Base-by-base conservation (phyloP, 2,113 vertebrate genomes). In the Dromiciops gliroides region DNA sequence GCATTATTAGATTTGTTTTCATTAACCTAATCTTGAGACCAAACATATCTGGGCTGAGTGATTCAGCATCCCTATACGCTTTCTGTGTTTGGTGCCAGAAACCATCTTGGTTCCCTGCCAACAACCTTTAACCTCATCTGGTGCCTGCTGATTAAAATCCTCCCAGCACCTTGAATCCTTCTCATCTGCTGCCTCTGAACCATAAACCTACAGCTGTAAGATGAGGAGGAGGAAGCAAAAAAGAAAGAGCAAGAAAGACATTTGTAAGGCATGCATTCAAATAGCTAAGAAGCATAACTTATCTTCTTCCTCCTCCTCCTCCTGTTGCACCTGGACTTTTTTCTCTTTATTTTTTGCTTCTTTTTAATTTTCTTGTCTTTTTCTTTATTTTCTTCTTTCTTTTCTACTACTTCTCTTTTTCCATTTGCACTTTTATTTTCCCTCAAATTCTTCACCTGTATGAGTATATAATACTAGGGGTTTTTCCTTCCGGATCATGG, bases 1-100 rank as follows among this genome's bases (percentile, higher is more conserved):
- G 48, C 44, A 14, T 89, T 94, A 94, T 96, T 95, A 28, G 90
- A 90, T 95, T 95, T 93, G 31, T 93, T 92, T 83, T 94, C 96
- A 94, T 95, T 96, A 96, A 83, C 52, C 51, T 94, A 91, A 92
- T 9, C 48, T 51, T 52, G 48, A 90, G 48, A 44, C 31, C 75
- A 12, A 2, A 1, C 10, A 44, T 93, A 50, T 89, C 60, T 90
- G 31, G 24, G 48, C 92, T 96, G 50, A 50, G 56, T 92, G 51
- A 47, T 37, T 75, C 25, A 90, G 83, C 56, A 47, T 91, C 93
- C 6, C 47, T n/a, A 31, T 11, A 50, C 93, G 50, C 44, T 89
- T 90, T 90, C 31, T 56, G 47, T 44, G 91, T 52, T 14, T 37
- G 10, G 49, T 56, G 50, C 83, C 93, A 67, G 56, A 44, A 51